These are phyloP conservation scores for Sinohyriopsis cumingii DNA, from an alignment of 2,888 invertebrate species.

Conservation along the genomic window DNA sequence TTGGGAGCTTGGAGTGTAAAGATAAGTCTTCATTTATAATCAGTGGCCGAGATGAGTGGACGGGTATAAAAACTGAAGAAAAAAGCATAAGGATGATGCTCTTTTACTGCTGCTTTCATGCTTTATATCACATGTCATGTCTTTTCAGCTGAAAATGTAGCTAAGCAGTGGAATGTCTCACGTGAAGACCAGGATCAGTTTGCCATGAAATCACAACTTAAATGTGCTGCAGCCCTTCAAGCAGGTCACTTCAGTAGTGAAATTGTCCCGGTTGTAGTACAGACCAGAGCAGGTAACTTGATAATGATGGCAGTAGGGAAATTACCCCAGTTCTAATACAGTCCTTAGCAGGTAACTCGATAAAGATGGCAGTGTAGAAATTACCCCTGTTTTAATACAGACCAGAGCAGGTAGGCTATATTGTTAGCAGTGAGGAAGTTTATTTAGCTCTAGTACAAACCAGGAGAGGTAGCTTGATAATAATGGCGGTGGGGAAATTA, in stretches of 20 bases:
- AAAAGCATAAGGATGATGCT: too few relatives aligned
- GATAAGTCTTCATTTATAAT: too few relatives aligned
- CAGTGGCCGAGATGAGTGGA: too few relatives aligned
- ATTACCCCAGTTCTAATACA: conserved; percentile 80
- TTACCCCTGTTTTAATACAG: conserved; percentile 79
- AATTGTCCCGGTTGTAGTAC: conserved; percentile 80
- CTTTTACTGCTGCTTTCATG: background rate
- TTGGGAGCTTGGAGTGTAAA: too few relatives aligned
- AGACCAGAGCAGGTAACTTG: conserved; percentile 70
- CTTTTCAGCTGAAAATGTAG: conserved; percentile 82
- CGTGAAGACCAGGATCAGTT: conserved; percentile 82
- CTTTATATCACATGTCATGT: background rate
- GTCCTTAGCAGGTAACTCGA: conserved; percentile 65
- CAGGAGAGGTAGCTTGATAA: conserved; percentile 61
- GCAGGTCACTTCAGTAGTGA: conserved; percentile 81
- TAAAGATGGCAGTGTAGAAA: conserved; percentile 75
- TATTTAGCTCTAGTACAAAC: conserved; percentile 77
- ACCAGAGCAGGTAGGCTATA: conserved; percentile 52
- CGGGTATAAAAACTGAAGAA: too few relatives aligned
- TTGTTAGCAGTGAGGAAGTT: conserved; percentile 76
- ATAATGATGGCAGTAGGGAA: conserved; percentile 72
- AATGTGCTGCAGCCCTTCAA: conserved; percentile 78
- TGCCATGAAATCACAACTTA: conserved; percentile 81
- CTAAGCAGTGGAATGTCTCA: conserved; percentile 78
- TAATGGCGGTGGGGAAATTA: background rate